A percentile compares a stretch with the other conserved stretches of the same genome.
Evolutionary conservation across 2,888 invertebrate species (phyloP).

Genomic region (Sesia apiformis): DNA sequence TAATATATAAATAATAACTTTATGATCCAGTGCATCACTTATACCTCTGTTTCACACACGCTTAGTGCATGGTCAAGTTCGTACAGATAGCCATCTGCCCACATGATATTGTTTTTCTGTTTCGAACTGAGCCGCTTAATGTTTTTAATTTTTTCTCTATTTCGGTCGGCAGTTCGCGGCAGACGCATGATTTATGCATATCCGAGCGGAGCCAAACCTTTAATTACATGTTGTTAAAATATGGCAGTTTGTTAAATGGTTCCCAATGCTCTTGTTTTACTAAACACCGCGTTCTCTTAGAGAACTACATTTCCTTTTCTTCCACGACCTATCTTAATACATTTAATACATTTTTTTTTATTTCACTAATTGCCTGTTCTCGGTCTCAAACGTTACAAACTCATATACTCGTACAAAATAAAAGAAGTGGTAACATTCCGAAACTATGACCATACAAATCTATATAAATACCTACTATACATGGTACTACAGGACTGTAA

Average conservation of each 20-base stretch:
- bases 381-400: not conserved
- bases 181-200: slow-evolving; percentile 73
- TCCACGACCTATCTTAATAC: slow-evolving; percentile 26
- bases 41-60: slow-evolving; percentile 1
- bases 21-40: not conserved
- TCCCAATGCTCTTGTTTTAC: slow-evolving; percentile 66
- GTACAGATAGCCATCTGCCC: slow-evolving; percentile 6
- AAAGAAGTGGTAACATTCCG: not conserved
- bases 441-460: no score
- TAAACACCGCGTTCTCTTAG: slow-evolving; percentile 54
- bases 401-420: not conserved
- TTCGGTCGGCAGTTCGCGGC: slow-evolving; percentile 72
- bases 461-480: no score
- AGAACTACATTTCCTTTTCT: slow-evolving; percentile 46
- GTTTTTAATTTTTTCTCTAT: slow-evolving; percentile 74
- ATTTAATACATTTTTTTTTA: slow-evolving; percentile 15
- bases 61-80: slow-evolving; percentile 4
- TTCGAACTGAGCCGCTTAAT: slow-evolving; percentile 29
- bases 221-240: slow-evolving; percentile 75
- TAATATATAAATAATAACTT: not conserved
- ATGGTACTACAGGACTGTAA: no score
- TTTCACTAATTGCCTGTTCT: not conserved
- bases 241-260: slow-evolving; percentile 74
- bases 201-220: slow-evolving; percentile 70
- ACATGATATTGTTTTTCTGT: slow-evolving; percentile 8